phyloP scores from a whole-genome alignment of 1,140 invertebrate genomes.

The Lepidurus apus region DNA sequence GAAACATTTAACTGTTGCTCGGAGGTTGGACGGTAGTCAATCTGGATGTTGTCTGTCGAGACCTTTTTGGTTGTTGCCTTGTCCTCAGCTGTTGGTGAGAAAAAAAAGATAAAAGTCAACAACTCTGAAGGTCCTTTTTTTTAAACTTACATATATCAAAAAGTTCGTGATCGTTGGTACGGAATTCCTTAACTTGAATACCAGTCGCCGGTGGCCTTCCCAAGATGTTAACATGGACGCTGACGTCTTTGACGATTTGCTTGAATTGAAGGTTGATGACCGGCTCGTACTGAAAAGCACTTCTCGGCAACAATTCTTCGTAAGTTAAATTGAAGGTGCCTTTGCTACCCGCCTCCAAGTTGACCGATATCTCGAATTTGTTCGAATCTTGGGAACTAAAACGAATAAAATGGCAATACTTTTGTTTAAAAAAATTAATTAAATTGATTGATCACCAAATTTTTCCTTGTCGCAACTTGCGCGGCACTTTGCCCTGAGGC shows the following conservation, averaged over 20 bases:
- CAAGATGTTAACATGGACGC: constrained; percentile 27
- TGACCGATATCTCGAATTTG: constrained; percentile 56
- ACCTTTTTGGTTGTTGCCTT: constrained; percentile 37
- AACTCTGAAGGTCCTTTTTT: too few species aligned
- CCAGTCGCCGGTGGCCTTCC: constrained; percentile 5
- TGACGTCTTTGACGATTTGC: constrained; percentile 39
- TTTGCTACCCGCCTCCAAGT: constrained; percentile 53
- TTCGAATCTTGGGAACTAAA: constrained; percentile 58
- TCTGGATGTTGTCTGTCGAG: constrained; percentile 31
- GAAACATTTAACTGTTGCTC: constrained; percentile 47
- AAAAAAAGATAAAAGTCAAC: background rate
- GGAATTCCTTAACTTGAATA: background rate
- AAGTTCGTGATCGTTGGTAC: background rate
- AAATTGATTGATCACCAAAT: too few species aligned
- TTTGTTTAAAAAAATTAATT: too few species aligned
- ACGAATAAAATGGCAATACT: background rate
- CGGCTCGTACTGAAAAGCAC: constrained; percentile 55
- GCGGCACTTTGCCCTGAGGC: constrained; percentile 55
- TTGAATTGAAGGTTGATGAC: constrained; percentile 58
- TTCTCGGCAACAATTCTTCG: constrained; percentile 55
- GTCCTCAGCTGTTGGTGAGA: constrained; percentile 35
- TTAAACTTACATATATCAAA: too few species aligned
- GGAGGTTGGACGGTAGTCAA: constrained; percentile 47
- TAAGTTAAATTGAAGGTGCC: constrained; percentile 59
- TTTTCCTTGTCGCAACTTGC: constrained; percentile 42